Evolutionary conservation across 2,888 invertebrate species (phyloP).

Genomic region (Drosophila subsilvestris): DNA sequence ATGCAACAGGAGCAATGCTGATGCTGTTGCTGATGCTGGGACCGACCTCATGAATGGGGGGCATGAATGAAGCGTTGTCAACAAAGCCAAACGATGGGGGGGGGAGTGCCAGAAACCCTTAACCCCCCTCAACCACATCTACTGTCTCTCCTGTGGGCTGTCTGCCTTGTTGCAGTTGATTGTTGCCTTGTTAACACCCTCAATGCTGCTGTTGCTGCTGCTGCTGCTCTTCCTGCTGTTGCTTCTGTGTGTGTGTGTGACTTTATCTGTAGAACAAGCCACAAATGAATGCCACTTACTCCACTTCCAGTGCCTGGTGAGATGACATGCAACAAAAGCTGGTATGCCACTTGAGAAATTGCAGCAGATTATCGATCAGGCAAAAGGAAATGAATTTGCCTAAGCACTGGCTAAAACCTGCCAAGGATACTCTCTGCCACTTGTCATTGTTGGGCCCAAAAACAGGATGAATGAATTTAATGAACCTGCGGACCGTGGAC

Average conservation of each 20-base stretch:
- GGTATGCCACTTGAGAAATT: constrained; percentile 23
- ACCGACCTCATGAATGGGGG: constrained; percentile 54
- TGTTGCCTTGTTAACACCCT: constrained; percentile 23
- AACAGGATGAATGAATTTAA: constrained; percentile 69
- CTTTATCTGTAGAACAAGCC: background rate
- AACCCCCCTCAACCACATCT: background rate
- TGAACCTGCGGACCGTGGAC: constrained; percentile 47
- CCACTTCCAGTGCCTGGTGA: background rate
- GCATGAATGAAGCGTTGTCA: constrained; percentile 73
- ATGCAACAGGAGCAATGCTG: constrained; percentile 15
- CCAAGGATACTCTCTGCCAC: background rate
- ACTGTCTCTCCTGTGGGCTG: background rate
- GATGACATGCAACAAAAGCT: background rate
- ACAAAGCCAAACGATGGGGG: constrained; percentile 62
- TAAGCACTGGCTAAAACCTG: background rate
- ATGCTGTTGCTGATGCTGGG: constrained; percentile 7
- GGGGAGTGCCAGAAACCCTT: constrained; percentile 12
- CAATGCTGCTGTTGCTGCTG: constrained; percentile 7
- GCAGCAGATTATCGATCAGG: constrained; percentile 29
- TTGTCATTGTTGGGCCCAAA: constrained; percentile 43
- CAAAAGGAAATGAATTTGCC: constrained; percentile 30
- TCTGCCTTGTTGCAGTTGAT: constrained; percentile 45
- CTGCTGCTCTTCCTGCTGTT: constrained; percentile 4
- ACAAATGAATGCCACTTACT: background rate
- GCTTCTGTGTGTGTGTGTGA: constrained; percentile 7